These are phyloP conservation scores for Orbicella faveolata DNA, from an alignment of 64 coral and sea anemone species.

Conservation along the genomic window DNA sequence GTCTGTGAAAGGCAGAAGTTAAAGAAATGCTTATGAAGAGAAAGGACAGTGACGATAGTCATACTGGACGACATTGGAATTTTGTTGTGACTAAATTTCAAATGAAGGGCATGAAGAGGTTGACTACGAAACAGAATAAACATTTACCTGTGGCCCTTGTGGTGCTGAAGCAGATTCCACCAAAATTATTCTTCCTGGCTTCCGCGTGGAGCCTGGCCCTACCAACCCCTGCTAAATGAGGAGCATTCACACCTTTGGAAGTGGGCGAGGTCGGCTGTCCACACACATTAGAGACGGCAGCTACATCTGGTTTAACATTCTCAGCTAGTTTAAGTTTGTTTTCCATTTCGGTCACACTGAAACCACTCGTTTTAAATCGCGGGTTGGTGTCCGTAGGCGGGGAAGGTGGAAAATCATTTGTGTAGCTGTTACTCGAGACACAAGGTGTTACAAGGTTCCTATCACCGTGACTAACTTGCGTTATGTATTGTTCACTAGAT, in stretches of 20 bases:
- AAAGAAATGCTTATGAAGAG: too few relatives aligned
- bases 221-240: slow-evolving; percentile 57
- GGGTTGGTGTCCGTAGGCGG: not conserved
- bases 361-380: not conserved
- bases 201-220: slow-evolving; percentile 72
- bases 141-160: slow-evolving; percentile 4
- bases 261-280: not conserved
- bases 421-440: not conserved
- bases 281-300: not conserved
- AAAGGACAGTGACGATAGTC: too few relatives aligned
- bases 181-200: slow-evolving; percentile 82
- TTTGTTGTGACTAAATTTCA: too few relatives aligned
- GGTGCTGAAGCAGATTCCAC: slow-evolving; percentile 42
- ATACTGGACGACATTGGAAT: too few relatives aligned
- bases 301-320: not conserved
- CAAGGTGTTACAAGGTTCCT: not conserved
- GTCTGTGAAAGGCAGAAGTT: too few relatives aligned
- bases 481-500: not conserved
- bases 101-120: too few relatives aligned
- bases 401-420: not conserved
- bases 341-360: not conserved
- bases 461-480: not conserved
- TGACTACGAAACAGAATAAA: not conserved
- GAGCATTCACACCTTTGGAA: not conserved
- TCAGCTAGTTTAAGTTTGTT: not conserved